phyloP scores from a whole-genome alignment of 2,113 vertebrate genomes.

The Heterochromis multidens region DNA sequence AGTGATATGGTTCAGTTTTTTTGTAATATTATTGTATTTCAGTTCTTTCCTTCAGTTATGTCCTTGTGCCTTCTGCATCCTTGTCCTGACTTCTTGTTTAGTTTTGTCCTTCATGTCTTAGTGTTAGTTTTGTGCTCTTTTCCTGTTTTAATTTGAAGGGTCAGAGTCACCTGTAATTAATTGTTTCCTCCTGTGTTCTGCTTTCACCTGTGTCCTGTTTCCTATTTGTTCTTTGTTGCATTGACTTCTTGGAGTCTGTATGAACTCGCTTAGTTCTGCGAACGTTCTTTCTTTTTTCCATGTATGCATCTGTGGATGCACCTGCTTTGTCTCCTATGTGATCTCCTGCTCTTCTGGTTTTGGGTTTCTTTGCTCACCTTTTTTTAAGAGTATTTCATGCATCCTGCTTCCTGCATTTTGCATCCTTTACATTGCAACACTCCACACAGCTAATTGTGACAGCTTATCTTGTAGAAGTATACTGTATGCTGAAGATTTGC shows the following conservation, averaged over 20 bases:
- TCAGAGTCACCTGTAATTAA: not conserved
- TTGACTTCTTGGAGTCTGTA: not conserved
- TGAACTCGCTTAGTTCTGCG: not conserved
- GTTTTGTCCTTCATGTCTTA: not conserved
- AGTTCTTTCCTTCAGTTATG: not conserved
- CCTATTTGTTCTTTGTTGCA: not conserved
- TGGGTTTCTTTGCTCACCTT: too few species aligned
- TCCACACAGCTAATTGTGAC: not conserved
- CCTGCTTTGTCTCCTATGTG: too few species aligned
- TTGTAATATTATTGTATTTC: not conserved
- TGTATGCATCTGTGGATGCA: too few species aligned
- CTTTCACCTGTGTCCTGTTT: not conserved
- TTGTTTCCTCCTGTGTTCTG: fast-evolving
- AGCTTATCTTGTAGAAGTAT: too few species aligned
- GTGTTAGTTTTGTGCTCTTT: not conserved
- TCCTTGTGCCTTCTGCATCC: not conserved
- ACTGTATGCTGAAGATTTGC: too few species aligned
- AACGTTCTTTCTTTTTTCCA: too few species aligned
- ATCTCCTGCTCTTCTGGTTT: too few species aligned
- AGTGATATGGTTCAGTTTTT: fast-evolving
- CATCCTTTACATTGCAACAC: not conserved
- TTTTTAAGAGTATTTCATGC: not conserved
- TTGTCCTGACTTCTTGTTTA: not conserved
- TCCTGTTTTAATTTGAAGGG: not conserved
- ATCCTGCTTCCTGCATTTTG: not conserved